phyloP scores from a whole-genome alignment of 2,797 vertebrate species.

The Platyrinchus mystaceus region DNA sequence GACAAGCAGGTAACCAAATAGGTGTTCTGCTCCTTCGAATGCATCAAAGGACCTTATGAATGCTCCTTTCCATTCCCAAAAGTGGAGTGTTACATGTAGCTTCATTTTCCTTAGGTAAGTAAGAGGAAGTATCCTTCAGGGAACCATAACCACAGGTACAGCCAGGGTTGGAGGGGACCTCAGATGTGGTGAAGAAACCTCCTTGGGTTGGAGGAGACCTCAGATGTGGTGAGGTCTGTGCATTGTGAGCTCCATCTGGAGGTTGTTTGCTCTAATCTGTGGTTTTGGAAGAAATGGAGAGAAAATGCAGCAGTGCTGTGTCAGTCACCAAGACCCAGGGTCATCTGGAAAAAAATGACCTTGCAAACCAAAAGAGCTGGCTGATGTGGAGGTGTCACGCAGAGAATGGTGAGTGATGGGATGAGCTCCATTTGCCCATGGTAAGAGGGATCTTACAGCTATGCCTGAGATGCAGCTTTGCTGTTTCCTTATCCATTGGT shows the following conservation, averaged over 20 bases:
- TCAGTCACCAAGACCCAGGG: not conserved
- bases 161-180: rapidly evolving
- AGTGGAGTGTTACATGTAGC: not conserved
- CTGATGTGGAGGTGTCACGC: not conserved
- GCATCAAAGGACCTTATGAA: not conserved
- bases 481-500: not conserved
- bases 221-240: not conserved
- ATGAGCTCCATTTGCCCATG: not conserved
- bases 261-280: not conserved
- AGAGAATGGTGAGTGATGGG: rapidly evolving
- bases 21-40: not conserved
- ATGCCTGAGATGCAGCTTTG: not conserved
- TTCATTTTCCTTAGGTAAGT: not conserved
- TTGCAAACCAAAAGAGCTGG: not conserved
- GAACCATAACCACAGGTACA: not conserved
- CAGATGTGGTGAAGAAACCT: not conserved
- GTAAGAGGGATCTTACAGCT: not conserved
- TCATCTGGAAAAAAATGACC: not conserved
- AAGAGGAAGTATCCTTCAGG: not conserved
- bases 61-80: not conserved
- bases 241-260: slow-evolving; percentile 57
- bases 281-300: not conserved
- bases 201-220: rapidly evolving
- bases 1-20: not conserved
- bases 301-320: not conserved